phyloP scores from a whole-genome alignment of 2,888 invertebrate species.

The Cephonodes hylas region DNA sequence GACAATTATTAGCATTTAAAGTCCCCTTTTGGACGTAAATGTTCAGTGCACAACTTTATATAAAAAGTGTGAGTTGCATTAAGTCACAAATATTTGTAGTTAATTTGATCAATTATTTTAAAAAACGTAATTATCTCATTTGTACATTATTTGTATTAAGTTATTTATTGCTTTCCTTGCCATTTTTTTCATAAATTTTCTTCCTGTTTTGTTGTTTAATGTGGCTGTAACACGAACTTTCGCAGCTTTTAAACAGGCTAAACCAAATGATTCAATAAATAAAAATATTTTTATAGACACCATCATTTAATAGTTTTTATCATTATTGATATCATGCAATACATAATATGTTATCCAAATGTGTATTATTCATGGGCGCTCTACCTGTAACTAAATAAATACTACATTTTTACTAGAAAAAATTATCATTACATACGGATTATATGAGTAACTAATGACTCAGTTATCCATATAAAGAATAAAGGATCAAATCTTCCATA shows the following conservation, averaged over 20 bases:
- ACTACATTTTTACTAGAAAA: no score
- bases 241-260: not conserved
- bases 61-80: not conserved
- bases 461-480: no score
- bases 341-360: no score
- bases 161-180: constrained; percentile 41
- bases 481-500: no score
- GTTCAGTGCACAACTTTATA: not conserved
- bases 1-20: not conserved
- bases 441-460: no score
- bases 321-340: no score
- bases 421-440: no score
- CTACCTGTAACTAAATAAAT: no score
- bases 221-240: not conserved
- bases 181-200: constrained; percentile 17
- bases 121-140: not conserved
- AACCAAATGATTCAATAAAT: no score
- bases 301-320: no score
- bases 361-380: no score
- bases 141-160: constrained; percentile 18
- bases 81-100: not conserved
- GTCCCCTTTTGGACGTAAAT: not conserved
- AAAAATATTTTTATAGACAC: no score
- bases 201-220: not conserved
- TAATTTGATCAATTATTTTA: not conserved